phyloP scores from a whole-genome alignment of 2,888 invertebrate genomes.

The Falcaria lacertinaria region DNA sequence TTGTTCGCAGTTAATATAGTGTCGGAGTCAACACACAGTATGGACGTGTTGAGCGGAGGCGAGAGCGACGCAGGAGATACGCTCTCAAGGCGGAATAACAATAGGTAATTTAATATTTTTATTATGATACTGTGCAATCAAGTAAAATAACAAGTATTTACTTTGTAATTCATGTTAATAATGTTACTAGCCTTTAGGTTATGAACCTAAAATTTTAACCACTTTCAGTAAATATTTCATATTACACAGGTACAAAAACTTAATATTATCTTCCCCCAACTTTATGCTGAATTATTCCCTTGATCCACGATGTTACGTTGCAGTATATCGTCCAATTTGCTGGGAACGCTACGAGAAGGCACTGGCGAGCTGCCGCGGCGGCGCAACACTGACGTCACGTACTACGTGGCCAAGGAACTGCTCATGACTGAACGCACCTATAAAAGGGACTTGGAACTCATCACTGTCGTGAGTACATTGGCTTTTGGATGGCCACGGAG shows the following conservation, averaged over 20 bases:
- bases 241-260: too few species aligned
- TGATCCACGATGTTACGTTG: neutral
- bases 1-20: slow-evolving; percentile 50
- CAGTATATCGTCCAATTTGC: slow-evolving; percentile 56
- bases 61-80: slow-evolving; percentile 73
- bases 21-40: slow-evolving; percentile 67
- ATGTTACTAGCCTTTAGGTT: too few species aligned
- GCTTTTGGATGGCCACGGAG: too few species aligned
- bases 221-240: too few species aligned
- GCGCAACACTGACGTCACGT: slow-evolving; percentile 63
- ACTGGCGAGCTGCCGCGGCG: slow-evolving; percentile 39
- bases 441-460: slow-evolving; percentile 94
- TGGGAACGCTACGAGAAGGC: slow-evolving; percentile 40
- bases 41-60: slow-evolving; percentile 74
- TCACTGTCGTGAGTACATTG: slow-evolving; percentile 86
- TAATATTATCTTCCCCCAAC: too few species aligned
- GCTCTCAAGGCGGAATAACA: slow-evolving; percentile 67
- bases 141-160: too few species aligned
- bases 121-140: neutral
- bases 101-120: slow-evolving; percentile 44
- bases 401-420: slow-evolving; percentile 94
- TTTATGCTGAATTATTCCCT: neutral
- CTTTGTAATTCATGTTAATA: too few species aligned
- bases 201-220: too few species aligned
- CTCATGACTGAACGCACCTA: slow-evolving; percentile 98